Percentiles rank a stretch among this genome's conserved stretches.
These are phyloP conservation scores for Scartelaos histophorus DNA, from an alignment of 2,113 vertebrate species.

Conservation along the genomic window DNA sequence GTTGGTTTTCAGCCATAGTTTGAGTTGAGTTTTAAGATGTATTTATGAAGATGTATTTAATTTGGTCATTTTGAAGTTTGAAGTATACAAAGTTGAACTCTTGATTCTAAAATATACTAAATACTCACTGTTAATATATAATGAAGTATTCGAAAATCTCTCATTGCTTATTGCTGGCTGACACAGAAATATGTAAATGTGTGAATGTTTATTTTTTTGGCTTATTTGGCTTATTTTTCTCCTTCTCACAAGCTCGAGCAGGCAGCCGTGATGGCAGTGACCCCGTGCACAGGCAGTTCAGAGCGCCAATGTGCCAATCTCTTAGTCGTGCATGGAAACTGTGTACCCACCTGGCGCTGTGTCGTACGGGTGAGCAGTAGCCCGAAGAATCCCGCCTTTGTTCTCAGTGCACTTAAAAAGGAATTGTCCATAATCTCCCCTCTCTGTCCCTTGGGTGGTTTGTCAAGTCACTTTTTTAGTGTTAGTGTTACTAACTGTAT, in stretches of 20 bases:
- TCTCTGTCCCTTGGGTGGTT: conserved; percentile 18
- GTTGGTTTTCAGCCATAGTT: no score
- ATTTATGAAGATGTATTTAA: no score
- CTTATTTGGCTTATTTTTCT: conserved; percentile 31
- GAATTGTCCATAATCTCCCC: conserved; percentile 58
- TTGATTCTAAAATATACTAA: not conserved
- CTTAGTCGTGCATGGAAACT: conserved; percentile 15
- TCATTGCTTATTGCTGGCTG: not conserved
- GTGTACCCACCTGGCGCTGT: conserved; percentile 56
- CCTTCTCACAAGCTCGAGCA: conserved; percentile 43
- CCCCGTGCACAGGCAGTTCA: conserved; percentile 57
- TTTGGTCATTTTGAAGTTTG: not conserved
- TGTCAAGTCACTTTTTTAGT: conserved; percentile 23
- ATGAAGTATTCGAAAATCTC: not conserved
- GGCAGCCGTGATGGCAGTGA: conserved; percentile 53
- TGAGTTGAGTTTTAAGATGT: no score
- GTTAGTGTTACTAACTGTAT: conserved; percentile 15
- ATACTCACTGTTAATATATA: not conserved
- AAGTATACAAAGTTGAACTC: not conserved
- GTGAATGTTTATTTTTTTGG: conserved; percentile 9
- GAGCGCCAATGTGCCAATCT: conserved; percentile 49
- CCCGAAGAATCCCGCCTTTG: conserved; percentile 68
- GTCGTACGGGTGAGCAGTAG: conserved; percentile 36
- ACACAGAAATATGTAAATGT: conserved; percentile 13
- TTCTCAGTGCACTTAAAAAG: conserved; percentile 50